Evolutionary conservation across 2,113 vertebrate genomes (phyloP).

Genomic region (Seriola dumerili): DNA sequence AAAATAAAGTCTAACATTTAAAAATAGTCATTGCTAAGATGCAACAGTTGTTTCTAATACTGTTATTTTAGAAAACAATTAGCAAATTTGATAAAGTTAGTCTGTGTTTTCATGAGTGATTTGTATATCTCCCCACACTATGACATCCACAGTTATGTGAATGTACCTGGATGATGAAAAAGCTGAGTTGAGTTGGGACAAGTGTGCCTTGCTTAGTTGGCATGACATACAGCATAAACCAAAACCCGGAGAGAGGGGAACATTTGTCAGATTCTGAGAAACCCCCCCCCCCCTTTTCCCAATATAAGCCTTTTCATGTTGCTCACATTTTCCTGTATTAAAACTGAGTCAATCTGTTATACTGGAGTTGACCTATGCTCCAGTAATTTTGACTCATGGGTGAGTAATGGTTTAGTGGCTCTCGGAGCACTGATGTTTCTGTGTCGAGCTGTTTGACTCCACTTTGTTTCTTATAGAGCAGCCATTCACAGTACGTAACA

Average conservation of each 20-base stretch:
- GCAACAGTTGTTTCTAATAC: neutral
- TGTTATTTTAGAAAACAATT: neutral
- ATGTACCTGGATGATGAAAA: neutral
- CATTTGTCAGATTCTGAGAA: constrained; percentile 58
- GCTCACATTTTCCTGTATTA: constrained; percentile 73
- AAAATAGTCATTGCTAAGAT: neutral
- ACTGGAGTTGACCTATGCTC: constrained; percentile 33
- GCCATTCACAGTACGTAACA: too few relatives aligned
- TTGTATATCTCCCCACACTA: neutral
- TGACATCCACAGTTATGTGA: neutral
- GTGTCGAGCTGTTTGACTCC: neutral
- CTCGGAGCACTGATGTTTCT: neutral
- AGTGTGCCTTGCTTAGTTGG: constrained; percentile 9
- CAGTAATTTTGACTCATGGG: constrained; percentile 52
- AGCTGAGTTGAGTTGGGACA: neutral
- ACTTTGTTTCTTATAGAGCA: neutral
- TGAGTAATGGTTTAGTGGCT: constrained; percentile 22
- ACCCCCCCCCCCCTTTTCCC: constrained; percentile 53
- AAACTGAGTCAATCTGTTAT: constrained; percentile 43
- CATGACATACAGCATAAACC: neutral
- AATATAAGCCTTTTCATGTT: constrained; percentile 43
- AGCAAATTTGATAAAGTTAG: neutral
- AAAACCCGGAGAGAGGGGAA: constrained; percentile 15
- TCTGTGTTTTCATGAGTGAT: neutral
- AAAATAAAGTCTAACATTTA: neutral